A percentile compares a stretch with the other conserved stretches of the same genome.
These are phyloP conservation scores for Ruditapes philippinarum DNA, from an alignment of 1,140 invertebrate species.

Conservation along the genomic window DNA sequence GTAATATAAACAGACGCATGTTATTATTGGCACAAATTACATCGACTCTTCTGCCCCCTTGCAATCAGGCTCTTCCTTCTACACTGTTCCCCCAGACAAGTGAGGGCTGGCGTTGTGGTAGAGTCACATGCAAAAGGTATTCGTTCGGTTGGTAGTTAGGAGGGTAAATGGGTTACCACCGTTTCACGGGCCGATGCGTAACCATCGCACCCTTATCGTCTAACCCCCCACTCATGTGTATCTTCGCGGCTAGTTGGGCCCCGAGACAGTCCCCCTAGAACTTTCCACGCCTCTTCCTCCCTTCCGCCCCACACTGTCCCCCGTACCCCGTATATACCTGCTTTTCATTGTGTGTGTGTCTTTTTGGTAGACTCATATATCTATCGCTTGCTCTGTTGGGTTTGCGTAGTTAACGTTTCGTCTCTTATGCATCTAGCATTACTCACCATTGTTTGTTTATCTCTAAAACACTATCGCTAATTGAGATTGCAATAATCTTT, in stretches of 20 bases:
- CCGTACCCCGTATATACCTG: constrained; percentile 5
- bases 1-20: not conserved
- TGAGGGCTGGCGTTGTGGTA: constrained; percentile 56
- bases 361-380: constrained; percentile 17
- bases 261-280: too few species aligned
- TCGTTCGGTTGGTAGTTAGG: too few species aligned
- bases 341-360: constrained; percentile 16
- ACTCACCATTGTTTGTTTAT: constrained; percentile 61
- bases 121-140: too few species aligned
- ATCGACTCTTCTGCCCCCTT: too few species aligned
- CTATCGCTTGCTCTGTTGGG: constrained; percentile 28
- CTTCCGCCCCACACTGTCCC: too few species aligned
- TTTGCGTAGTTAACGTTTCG: constrained; percentile 60
- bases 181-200: too few species aligned
- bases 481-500: too few species aligned
- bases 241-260: too few species aligned
- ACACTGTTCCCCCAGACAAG: too few species aligned
- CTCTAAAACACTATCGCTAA: constrained; percentile 55
- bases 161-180: constrained; percentile 56
- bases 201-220: too few species aligned
- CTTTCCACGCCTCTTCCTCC: constrained; percentile 50
- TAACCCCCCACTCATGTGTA: too few species aligned
- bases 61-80: too few species aligned
- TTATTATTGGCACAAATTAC: constrained; percentile 63
- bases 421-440: constrained; percentile 64